phyloP scores from a whole-genome alignment of 2,888 invertebrate genomes.

The Phengaris alcon region DNA sequence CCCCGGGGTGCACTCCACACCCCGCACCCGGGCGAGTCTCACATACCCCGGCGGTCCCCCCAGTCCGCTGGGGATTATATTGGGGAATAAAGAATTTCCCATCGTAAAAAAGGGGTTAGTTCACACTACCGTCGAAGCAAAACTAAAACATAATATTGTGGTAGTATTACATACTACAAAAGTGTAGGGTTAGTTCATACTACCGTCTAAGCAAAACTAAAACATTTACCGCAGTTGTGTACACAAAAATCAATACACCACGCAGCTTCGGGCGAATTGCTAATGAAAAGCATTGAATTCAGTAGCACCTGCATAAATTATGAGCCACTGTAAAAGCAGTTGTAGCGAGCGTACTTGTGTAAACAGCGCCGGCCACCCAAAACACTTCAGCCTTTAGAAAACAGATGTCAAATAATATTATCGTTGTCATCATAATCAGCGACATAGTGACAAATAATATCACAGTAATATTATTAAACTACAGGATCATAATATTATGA shows the following conservation, averaged over 20 bases:
- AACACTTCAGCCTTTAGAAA: constrained; percentile 24
- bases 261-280: constrained; percentile 11
- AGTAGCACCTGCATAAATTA: constrained; percentile 26
- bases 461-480: too few species aligned
- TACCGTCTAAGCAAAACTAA: background rate
- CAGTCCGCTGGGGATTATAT: too few species aligned
- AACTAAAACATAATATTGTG: too few species aligned
- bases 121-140: too few species aligned
- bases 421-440: background rate
- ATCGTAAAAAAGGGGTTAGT: too few species aligned
- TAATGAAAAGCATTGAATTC: constrained; percentile 14
- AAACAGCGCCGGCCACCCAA: constrained; percentile 20
- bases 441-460: background rate
- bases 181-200: background rate
- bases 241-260: constrained; percentile 17
- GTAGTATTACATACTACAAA: background rate
- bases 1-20: too few species aligned
- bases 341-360: constrained; percentile 8
- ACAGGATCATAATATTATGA: too few species aligned
- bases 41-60: too few species aligned
- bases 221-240: background rate
- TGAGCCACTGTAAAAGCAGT: constrained; percentile 21
- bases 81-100: too few species aligned
- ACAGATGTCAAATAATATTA: constrained; percentile 19
- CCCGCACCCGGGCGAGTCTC: too few species aligned